Conservation (phyloP, 1,140 invertebrate genomes). For the Conus betulinus region DNA sequence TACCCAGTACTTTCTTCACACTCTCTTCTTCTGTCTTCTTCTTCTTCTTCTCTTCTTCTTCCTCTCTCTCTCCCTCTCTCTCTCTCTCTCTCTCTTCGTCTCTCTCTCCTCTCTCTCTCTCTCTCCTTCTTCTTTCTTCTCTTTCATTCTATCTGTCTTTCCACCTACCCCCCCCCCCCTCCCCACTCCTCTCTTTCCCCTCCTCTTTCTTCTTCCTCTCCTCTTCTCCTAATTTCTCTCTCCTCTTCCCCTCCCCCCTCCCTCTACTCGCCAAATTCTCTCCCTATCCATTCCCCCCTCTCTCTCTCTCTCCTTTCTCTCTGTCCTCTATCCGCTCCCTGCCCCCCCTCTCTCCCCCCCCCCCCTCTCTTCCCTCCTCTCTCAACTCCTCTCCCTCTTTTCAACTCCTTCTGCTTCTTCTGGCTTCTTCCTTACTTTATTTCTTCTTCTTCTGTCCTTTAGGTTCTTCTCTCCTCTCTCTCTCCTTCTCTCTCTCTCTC, state of each 20-base stretch:
- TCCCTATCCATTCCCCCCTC: background rate
- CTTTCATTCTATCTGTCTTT: background rate
- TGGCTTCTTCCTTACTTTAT: too few species aligned
- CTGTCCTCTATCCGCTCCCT: too few species aligned
- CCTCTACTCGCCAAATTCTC: too few species aligned
- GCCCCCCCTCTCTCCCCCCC: background rate
- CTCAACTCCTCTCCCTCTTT: too few species aligned
- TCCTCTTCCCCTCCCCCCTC: background rate
- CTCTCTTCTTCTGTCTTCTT: background rate
- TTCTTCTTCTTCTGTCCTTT: background rate
- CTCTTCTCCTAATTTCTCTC: too few species aligned
- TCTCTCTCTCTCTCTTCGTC: too few species aligned
- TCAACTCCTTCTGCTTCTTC: too few species aligned
- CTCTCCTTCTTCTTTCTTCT: background rate
- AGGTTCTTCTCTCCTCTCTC: background rate
- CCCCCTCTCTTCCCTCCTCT: background rate
- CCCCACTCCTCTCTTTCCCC: background rate
- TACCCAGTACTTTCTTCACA: background rate
- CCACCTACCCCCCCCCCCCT: too few species aligned
- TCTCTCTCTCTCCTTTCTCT: background rate
- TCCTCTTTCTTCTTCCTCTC: background rate
- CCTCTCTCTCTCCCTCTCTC: too few species aligned
- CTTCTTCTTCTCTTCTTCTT: background rate
- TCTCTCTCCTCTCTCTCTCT: background rate
- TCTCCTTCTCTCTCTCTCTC: slow-evolving; percentile 9